phyloP scores from a whole-genome alignment of 2,888 invertebrate species.

The Stenichneumon culpator region DNA sequence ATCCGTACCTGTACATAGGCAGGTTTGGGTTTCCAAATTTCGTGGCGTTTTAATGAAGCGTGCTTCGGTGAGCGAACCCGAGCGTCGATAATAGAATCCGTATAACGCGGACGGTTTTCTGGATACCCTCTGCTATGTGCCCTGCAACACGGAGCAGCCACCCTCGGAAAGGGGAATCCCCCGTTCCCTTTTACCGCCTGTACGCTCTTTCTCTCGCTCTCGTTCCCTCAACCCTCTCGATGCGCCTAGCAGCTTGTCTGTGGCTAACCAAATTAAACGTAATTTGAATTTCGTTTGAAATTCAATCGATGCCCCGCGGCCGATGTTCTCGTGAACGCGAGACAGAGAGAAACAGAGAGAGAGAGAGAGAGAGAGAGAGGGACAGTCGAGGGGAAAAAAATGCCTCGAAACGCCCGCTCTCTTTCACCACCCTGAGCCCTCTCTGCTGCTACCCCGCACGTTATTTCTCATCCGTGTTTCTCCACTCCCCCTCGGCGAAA shows the following conservation, averaged over 20 bases:
- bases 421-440: background rate
- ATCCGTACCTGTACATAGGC: background rate
- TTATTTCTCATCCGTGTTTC: background rate
- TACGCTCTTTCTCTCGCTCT: background rate
- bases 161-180: constrained; percentile 12
- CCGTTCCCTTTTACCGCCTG: constrained; percentile 27
- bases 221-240: constrained; percentile 50
- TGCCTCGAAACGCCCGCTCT: background rate
- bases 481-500: background rate
- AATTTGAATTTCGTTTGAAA: constrained; percentile 84
- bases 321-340: constrained; percentile 27
- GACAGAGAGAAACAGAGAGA: too few species aligned
- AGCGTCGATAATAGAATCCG: constrained; percentile 78
- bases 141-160: constrained; percentile 1
- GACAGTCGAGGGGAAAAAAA: background rate
- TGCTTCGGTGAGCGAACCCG: constrained; percentile 36
- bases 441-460: background rate
- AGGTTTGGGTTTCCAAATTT: constrained; percentile 66
- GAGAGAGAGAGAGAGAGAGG: background rate
- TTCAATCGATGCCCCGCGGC: constrained; percentile 79
- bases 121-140: constrained; percentile 17
- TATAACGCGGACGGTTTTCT: constrained; percentile 70
- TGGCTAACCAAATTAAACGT: constrained; percentile 82
- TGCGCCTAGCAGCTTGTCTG: constrained; percentile 64
- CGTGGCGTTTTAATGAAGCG: constrained; percentile 68